Evolutionary conservation across 2,113 vertebrate species (phyloP).

Genomic region (Nycticryphes semicollaris): DNA sequence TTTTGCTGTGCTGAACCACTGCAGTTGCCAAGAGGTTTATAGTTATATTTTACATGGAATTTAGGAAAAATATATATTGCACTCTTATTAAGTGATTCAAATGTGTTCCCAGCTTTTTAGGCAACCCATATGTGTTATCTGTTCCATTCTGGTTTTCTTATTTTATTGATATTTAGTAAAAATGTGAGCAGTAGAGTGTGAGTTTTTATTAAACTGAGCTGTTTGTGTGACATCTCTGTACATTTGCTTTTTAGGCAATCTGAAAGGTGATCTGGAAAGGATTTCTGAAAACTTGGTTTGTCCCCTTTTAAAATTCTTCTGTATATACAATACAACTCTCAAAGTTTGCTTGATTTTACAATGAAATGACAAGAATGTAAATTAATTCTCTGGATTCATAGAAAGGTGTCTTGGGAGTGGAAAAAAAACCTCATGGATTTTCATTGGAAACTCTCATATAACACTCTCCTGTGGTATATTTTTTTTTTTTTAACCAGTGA

Average conservation of each 20-base stretch:
- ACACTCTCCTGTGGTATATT: conserved; percentile 25
- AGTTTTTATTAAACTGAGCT: neutral
- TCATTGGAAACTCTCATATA: neutral
- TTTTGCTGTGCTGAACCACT: neutral
- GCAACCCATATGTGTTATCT: neutral
- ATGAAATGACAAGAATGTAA: conserved; percentile 18
- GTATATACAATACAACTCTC: neutral
- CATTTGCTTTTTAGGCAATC: neutral
- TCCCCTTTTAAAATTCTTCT: neutral
- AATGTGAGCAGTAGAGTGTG: neutral
- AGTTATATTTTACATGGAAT: neutral
- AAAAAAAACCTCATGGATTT: conserved; percentile 10
- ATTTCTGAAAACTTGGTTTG: neutral
- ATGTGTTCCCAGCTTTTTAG: neutral
- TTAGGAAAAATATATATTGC: neutral
- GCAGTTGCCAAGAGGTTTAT: neutral
- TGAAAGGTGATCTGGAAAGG: neutral
- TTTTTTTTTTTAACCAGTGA: neutral
- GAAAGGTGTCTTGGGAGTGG: conserved; percentile 1
- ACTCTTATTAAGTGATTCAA: neutral
- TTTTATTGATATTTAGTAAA: neutral
- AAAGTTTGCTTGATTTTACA: neutral
- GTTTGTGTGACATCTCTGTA: neutral
- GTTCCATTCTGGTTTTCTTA: neutral
- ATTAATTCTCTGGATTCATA: neutral